phyloP scores from a whole-genome alignment of 2,113 vertebrate genomes.

The Anseranas semipalmata region DNA sequence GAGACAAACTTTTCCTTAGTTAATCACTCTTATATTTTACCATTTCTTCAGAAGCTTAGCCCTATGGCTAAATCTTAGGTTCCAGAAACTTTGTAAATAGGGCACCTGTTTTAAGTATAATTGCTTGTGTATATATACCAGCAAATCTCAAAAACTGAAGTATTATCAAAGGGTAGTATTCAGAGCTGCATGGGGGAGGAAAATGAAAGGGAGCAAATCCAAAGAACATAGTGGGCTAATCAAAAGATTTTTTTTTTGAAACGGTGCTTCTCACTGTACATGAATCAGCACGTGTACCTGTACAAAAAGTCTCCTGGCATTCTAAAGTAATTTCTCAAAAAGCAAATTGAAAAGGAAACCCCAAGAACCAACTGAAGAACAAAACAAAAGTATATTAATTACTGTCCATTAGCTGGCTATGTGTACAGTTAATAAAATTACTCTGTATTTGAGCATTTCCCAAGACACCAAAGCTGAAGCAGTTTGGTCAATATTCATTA shows the following conservation, averaged over 20 bases:
- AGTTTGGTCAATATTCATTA: accelerated
- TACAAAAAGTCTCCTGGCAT: not conserved
- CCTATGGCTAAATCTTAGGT: not conserved
- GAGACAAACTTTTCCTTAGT: not conserved
- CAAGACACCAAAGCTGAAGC: not conserved
- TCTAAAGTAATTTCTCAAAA: not conserved
- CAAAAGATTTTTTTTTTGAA: not conserved
- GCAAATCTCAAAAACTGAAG: not conserved
- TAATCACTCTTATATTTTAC: not conserved
- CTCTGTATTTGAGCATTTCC: not conserved
- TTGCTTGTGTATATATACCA: not conserved
- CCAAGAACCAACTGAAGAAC: not conserved
- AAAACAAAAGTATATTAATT: not conserved
- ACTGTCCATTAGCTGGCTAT: not conserved
- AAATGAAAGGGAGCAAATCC: not conserved
- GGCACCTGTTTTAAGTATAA: not conserved
- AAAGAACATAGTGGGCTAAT: not conserved
- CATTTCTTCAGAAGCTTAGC: not conserved
- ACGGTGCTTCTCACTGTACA: not conserved
- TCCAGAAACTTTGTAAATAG: conserved; percentile 8
- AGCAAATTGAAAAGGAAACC: not conserved
- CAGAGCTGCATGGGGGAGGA: not conserved
- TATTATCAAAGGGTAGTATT: not conserved
- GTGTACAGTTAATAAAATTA: not conserved
- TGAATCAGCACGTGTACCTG: not conserved